Conservation (phyloP, 2,797 vertebrate genomes). For the Scomberomorus guttatus region DNA sequence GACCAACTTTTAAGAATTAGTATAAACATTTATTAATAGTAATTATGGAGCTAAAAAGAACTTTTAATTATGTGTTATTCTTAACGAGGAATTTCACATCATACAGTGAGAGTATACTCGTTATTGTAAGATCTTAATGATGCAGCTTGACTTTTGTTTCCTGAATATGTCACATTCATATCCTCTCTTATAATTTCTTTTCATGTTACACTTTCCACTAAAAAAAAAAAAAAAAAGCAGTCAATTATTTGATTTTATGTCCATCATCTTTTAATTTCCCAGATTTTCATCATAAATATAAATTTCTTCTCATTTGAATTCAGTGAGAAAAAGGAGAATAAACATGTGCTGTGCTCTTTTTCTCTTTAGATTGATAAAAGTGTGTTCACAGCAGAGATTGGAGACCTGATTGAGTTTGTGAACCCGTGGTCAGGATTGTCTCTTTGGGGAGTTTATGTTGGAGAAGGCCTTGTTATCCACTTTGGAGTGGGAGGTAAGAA, state of each 20-base stretch:
- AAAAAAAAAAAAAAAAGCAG: background rate
- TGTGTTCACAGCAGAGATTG: constrained; percentile 45
- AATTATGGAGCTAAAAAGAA: background rate
- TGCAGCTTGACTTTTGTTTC: background rate
- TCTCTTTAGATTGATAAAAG: constrained; percentile 38
- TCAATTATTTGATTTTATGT: background rate
- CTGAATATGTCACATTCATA: background rate
- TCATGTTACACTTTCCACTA: background rate
- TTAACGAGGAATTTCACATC: background rate
- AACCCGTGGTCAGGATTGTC: constrained; percentile 44
- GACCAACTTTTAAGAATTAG: background rate
- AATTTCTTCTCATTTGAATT: background rate
- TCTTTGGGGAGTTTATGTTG: constrained; percentile 59
- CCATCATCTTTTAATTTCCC: background rate
- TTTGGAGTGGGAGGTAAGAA: constrained; percentile 53
- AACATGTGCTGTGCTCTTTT: background rate
- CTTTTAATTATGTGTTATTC: background rate
- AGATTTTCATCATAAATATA: background rate
- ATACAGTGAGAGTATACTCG: background rate
- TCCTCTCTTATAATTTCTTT: background rate
- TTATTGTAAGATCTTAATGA: background rate
- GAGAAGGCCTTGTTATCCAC: constrained; percentile 54
- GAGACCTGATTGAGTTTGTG: constrained; percentile 62
- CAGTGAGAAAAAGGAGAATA: background rate
- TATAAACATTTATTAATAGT: background rate